Conservation (phyloP, 2,888 invertebrate species). For the Ptilodon capucinus region DNA sequence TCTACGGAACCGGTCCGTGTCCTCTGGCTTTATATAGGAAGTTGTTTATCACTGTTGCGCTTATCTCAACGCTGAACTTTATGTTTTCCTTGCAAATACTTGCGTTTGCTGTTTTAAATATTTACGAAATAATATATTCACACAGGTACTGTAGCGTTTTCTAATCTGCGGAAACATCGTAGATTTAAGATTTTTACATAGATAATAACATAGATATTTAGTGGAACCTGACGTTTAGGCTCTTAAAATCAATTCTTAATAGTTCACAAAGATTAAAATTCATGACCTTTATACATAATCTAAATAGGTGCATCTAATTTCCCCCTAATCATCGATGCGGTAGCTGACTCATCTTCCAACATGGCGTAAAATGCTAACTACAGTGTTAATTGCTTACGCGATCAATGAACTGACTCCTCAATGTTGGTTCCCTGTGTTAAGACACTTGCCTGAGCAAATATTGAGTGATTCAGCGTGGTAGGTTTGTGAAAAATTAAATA, state of each 20-base stretch:
- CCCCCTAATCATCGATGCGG: conserved; percentile 2
- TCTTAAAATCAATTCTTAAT: no score
- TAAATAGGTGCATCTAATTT: conserved; percentile 19
- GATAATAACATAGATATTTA: no score
- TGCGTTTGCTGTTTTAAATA: not conserved
- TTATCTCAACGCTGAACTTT: conserved; percentile 12
- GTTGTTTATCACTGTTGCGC: conserved; percentile 24
- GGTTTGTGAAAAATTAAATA: no score
- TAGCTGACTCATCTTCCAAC: conserved; percentile 14
- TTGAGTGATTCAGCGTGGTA: not conserved
- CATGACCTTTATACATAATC: not conserved
- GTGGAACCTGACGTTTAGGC: no score
- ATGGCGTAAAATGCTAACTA: conserved; percentile 2
- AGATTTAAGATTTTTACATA: no score
- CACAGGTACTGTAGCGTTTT: no score
- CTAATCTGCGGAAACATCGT: no score
- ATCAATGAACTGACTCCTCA: conserved; percentile 20
- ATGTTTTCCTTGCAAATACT: conserved; percentile 23
- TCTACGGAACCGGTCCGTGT: conserved; percentile 22
- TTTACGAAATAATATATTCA: no score
- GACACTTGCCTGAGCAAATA: not conserved
- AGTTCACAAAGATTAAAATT: not conserved
- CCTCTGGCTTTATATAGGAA: conserved; percentile 33
- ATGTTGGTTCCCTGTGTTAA: not conserved
- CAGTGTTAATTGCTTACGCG: conserved; percentile 15